A percentile compares a stretch with the other conserved stretches of the same genome.
Conservation (phyloP, 2,113 vertebrate genomes). For the Coptodon bakossiorum region DNA sequence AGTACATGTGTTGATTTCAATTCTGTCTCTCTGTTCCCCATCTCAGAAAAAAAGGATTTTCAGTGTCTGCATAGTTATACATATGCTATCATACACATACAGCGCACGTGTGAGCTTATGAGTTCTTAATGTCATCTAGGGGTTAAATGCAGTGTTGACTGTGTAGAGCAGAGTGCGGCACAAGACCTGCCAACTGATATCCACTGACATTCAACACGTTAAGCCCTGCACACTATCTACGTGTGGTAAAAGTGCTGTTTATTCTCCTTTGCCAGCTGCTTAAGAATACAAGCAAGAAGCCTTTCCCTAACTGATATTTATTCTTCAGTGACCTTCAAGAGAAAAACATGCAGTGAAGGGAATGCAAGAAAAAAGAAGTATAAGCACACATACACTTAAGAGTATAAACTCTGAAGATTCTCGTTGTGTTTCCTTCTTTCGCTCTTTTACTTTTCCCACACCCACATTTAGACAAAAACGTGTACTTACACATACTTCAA, state of each 20-base stretch:
- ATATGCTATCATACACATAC: background rate
- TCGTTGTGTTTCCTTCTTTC: background rate
- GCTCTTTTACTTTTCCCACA: background rate
- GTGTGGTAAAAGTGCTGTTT: conserved; percentile 36
- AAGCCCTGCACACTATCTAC: conserved; percentile 39
- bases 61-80: background rate
- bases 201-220: conserved; percentile 55
- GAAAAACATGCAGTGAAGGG: background rate
- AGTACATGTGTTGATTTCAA: background rate
- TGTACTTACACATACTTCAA: background rate
- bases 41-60: background rate
- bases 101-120: background rate
- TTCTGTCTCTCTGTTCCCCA: background rate
- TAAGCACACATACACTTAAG: background rate
- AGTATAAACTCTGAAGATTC: background rate
- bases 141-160: conserved; percentile 46
- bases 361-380: background rate
- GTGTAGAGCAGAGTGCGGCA: conserved; percentile 33
- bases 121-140: conserved; percentile 38
- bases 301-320: background rate
- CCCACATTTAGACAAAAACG: background rate
- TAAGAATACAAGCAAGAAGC: conserved; percentile 15
- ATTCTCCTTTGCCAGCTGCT: conserved; percentile 32
- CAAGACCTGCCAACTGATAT: conserved; percentile 37
- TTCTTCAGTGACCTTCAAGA: conserved; percentile 35